Percentiles rank a stretch among this genome's conserved stretches.
These are phyloP conservation scores for Plodia interpunctella DNA, from an alignment of 1,140 invertebrate species.

Conservation along the genomic window DNA sequence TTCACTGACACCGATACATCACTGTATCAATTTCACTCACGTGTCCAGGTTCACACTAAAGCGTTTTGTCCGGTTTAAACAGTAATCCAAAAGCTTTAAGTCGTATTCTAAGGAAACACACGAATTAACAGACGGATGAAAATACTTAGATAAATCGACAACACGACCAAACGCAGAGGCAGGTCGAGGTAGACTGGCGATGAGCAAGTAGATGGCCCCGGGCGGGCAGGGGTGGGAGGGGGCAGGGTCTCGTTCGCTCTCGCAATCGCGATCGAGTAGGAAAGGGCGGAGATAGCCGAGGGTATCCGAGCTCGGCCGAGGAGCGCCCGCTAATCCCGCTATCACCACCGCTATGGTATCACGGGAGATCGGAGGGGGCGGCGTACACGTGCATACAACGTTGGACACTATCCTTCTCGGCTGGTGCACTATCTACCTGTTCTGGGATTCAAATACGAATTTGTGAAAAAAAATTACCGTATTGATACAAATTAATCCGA, in stretches of 20 bases:
- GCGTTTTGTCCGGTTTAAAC: constrained; percentile 32
- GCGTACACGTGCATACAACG: constrained; percentile 27
- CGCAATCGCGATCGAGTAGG: constrained; percentile 45
- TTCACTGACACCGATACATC: constrained; percentile 57
- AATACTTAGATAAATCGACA: constrained; percentile 25
- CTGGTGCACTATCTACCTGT: constrained; percentile 3
- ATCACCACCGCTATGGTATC: constrained; percentile 39
- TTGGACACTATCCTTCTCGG: constrained; percentile 2
- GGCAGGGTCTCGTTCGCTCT: constrained; percentile 55
- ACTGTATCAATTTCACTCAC: constrained; percentile 44
- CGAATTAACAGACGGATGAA: constrained; percentile 59
- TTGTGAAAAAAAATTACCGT: neutral
- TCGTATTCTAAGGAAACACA: constrained; percentile 35
- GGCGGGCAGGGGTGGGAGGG: constrained; percentile 39
- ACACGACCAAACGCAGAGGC: constrained; percentile 32
- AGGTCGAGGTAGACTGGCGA: constrained; percentile 44
- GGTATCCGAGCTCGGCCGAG: constrained; percentile 34
- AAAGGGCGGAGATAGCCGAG: constrained; percentile 45
- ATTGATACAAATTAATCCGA: neutral
- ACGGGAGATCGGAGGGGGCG: constrained; percentile 19
- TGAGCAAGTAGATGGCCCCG: constrained; percentile 34
- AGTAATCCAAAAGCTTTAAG: constrained; percentile 33
- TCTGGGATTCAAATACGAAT: neutral
- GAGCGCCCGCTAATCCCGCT: constrained; percentile 48
- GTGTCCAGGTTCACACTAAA: constrained; percentile 21